Conservation (phyloP, 2,797 vertebrate genomes). For the Gallinago stenura region DNA sequence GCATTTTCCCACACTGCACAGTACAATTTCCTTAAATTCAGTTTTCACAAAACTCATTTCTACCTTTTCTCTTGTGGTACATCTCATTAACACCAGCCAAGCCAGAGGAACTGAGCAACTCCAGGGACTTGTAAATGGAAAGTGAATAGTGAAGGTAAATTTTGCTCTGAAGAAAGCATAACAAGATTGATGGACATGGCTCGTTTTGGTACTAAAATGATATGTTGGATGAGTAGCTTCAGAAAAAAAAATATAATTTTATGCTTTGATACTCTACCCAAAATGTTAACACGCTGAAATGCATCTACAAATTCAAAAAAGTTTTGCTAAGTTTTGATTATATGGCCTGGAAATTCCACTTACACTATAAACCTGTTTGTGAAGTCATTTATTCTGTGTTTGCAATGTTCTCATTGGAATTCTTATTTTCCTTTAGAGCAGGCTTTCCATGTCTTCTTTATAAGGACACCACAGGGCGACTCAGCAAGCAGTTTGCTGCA, state of each 20-base stretch:
- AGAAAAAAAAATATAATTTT: conserved; percentile 14
- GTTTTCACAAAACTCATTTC: not conserved
- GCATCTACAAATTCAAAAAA: not conserved
- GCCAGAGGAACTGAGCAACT: not conserved
- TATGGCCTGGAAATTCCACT: not conserved
- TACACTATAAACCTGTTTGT: not conserved
- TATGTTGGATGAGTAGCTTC: not conserved
- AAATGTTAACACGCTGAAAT: not conserved
- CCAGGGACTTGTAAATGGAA: not conserved
- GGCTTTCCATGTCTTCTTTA: not conserved
- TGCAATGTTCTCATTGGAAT: not conserved
- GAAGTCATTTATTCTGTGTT: conserved; percentile 1
- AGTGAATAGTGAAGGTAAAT: not conserved
- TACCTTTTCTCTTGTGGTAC: not conserved
- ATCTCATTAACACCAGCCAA: not conserved
- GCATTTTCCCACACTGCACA: not conserved
- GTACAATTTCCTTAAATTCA: not conserved
- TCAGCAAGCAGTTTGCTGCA: not conserved
- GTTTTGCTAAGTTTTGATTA: not conserved
- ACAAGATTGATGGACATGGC: not conserved
- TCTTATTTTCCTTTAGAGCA: conserved; percentile 17
- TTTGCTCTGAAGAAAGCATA: not conserved
- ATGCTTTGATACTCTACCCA: not conserved
- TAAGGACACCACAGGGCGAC: not conserved
- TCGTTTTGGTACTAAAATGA: not conserved